These are phyloP conservation scores for Charanyca ferruginea DNA, from an alignment of 2,888 invertebrate species.

Conservation along the genomic window DNA sequence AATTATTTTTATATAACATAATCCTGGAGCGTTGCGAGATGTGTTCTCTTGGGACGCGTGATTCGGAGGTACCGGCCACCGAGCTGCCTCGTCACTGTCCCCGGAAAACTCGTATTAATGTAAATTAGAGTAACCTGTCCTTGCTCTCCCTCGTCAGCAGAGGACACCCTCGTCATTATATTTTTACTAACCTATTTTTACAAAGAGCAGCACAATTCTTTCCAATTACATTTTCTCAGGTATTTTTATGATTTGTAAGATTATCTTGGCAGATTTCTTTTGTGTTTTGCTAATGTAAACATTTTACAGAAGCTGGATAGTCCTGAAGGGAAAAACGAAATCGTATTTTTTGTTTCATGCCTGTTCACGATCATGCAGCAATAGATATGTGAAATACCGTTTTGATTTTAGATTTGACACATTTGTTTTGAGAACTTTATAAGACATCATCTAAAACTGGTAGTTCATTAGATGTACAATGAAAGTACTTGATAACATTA, in stretches of 20 bases:
- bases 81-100: conserved; percentile 73
- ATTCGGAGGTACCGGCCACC: conserved; percentile 75
- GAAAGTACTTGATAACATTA: no score
- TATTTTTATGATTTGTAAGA: conserved; percentile 48
- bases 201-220: conserved; percentile 41
- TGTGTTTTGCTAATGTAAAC: conserved; percentile 29
- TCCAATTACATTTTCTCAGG: conserved; percentile 41
- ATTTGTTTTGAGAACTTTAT: background rate
- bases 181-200: conserved; percentile 50
- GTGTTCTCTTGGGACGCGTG: conserved; percentile 81
- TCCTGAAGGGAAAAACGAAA: background rate
- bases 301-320: conserved; percentile 16
- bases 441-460: background rate
- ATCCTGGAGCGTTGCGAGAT: conserved; percentile 83
- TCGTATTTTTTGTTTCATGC: background rate
- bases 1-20: conserved; percentile 89
- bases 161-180: conserved; percentile 53
- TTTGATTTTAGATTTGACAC: background rate
- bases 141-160: conserved; percentile 74
- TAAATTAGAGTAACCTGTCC: conserved; percentile 80
- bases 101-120: conserved; percentile 82
- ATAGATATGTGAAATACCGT: background rate
- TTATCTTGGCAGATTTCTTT: conserved; percentile 43
- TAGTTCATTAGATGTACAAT: background rate
- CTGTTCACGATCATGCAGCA: background rate